A percentile compares a stretch with the other conserved stretches of the same genome.
Conservation (phyloP, 2,113 vertebrate genomes). For the Fregata magnificens region DNA sequence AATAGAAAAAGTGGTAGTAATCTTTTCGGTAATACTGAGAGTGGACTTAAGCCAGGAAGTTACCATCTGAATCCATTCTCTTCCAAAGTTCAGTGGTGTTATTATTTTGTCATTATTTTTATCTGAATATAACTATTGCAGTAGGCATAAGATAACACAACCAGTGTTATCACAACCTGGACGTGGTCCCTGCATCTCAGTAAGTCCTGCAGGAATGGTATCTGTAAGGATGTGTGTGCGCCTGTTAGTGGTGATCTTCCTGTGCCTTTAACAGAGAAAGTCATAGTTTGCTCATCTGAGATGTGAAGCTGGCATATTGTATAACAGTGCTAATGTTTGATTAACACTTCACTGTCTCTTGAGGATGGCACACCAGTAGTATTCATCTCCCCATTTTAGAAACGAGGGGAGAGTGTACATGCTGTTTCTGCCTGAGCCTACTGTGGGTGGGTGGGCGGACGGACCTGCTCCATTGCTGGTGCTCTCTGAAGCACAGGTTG, state of each 20-base stretch:
- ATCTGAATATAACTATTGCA: not conserved
- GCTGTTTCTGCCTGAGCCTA: not conserved
- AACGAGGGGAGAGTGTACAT: not conserved
- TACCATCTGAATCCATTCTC: not conserved
- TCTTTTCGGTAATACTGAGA: not conserved
- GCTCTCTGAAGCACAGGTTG: not conserved
- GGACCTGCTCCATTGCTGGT: not conserved
- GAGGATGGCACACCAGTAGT: not conserved
- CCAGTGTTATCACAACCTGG: no score
- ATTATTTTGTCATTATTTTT: not conserved
- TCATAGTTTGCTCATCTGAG: not conserved
- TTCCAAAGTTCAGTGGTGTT: not conserved
- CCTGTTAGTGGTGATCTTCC: not conserved
- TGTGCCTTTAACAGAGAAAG: not conserved
- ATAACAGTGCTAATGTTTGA: not conserved
- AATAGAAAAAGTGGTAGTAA: not conserved
- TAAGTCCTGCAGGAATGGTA: not conserved
- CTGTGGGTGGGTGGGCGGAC: not conserved
- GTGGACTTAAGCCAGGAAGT: not conserved
- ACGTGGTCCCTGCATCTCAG: accelerated
- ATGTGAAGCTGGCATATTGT: not conserved
- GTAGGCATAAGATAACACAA: not conserved
- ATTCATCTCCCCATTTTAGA: not conserved
- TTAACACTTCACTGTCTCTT: not conserved
- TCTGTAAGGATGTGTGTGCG: not conserved